Percentiles rank a stretch among this genome's conserved stretches.
Conservation (phyloP, 2,113 vertebrate genomes). For the Syrrhaptes paradoxus region DNA sequence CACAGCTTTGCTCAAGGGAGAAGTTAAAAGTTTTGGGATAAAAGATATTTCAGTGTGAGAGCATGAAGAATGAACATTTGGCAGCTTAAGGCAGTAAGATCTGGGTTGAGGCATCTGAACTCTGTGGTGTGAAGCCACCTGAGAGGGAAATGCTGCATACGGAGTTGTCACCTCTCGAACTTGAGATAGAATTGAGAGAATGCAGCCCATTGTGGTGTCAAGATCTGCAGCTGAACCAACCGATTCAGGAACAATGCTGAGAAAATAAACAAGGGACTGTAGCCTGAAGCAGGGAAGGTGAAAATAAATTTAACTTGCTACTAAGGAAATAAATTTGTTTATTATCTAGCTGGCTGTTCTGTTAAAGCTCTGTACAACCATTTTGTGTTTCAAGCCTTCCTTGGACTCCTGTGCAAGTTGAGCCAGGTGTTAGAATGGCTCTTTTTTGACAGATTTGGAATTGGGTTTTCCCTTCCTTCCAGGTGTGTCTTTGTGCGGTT, state of each 20-base stretch:
- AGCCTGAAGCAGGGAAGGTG: neutral
- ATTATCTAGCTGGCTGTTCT: neutral
- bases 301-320: neutral
- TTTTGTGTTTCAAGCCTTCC: neutral
- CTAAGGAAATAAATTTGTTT: neutral
- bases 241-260: neutral
- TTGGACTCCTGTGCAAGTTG: neutral
- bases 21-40: neutral
- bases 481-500: conserved; percentile 94
- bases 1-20: neutral
- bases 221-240: neutral
- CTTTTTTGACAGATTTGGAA: neutral
- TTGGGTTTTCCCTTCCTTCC: neutral
- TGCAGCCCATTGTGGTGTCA: neutral
- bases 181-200: neutral
- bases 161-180: neutral
- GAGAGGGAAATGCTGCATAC: neutral
- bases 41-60: neutral
- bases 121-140: neutral
- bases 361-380: neutral
- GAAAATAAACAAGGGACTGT: neutral
- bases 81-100: neutral
- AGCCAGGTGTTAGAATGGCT: neutral
- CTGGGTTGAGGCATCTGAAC: neutral
- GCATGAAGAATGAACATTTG: neutral